These are phyloP conservation scores for Meleagris gallopavo DNA, from an alignment of 2,113 vertebrate genomes.

Conservation along the genomic window DNA sequence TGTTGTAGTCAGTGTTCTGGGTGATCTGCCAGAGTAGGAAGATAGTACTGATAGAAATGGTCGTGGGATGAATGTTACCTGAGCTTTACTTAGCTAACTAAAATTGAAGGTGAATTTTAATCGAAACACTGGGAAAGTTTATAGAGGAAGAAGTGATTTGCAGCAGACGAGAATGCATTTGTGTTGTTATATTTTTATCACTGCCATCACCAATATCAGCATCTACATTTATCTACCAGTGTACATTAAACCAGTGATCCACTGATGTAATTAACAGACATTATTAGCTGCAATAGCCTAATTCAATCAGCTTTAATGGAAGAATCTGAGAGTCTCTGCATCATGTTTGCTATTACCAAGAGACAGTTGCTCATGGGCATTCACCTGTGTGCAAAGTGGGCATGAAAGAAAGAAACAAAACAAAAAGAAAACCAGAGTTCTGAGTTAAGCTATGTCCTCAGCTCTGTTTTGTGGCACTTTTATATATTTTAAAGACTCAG, in stretches of 20 bases:
- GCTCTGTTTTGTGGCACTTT: conserved; percentile 47
- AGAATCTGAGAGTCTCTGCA: background rate
- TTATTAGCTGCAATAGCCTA: background rate
- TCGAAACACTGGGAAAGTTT: background rate
- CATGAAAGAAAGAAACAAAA: background rate
- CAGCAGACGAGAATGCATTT: background rate
- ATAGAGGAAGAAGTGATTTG: background rate
- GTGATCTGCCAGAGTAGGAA: background rate
- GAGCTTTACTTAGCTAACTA: background rate
- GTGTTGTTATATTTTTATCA: background rate
- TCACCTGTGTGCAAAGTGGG: conserved; percentile 46
- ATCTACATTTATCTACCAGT: background rate
- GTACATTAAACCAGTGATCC: background rate
- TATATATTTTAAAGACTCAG: background rate
- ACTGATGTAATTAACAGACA: background rate
- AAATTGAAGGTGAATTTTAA: background rate
- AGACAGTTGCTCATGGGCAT: conserved; percentile 39
- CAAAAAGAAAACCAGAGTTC: background rate
- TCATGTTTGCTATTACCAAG: background rate
- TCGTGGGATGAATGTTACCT: background rate
- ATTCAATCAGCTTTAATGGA: background rate
- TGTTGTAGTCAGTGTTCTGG: background rate
- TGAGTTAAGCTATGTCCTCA: background rate
- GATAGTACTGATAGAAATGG: background rate
- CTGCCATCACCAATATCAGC: background rate